Evolutionary conservation across 2,888 invertebrate species (phyloP).

Genomic region (Vandiemenella viatica): DNA sequence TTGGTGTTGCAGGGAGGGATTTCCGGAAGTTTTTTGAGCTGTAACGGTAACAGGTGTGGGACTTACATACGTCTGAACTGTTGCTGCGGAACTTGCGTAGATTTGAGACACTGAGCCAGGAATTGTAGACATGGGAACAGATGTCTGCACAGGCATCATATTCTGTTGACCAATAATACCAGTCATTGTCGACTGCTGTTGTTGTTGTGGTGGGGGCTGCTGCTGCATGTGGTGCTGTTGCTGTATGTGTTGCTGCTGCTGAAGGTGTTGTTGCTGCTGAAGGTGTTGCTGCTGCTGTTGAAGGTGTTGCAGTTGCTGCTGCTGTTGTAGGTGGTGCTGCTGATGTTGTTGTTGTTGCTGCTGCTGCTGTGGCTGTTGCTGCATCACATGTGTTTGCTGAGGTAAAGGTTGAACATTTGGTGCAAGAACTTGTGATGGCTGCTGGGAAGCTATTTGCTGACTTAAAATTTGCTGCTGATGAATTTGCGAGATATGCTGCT

Average conservation of each 20-base stretch:
- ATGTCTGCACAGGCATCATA: too few relatives aligned
- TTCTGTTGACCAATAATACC: too few relatives aligned
- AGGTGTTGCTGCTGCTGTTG: conserved; percentile 11
- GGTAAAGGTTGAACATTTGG: conserved; percentile 16
- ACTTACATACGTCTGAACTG: too few relatives aligned
- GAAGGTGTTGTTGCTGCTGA: conserved; percentile 5
- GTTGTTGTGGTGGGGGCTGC: conserved; percentile 14
- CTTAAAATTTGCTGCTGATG: conserved; percentile 38
- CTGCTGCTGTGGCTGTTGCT: conserved; percentile 34
- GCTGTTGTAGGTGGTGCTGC: conserved; percentile 16
- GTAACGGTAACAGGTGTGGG: too few relatives aligned
- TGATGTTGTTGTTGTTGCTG: conserved; percentile 28
- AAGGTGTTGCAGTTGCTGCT: conserved; percentile 15
- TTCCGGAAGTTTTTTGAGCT: too few relatives aligned
- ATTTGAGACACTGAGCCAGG: too few relatives aligned
- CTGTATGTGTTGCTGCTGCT: conserved; percentile 5
- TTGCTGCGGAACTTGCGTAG: too few relatives aligned
- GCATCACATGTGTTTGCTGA: conserved; percentile 20
- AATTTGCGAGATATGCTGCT: conserved; percentile 34
- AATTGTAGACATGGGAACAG: too few relatives aligned
- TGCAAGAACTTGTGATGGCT: conserved; percentile 23
- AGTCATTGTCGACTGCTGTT: too few relatives aligned
- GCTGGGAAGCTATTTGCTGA: conserved; percentile 9
- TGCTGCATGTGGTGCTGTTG: conserved; percentile 12
- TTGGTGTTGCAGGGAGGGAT: too few relatives aligned